Conservation (phyloP, 2,888 invertebrate species). For the Aelia acuminata region DNA sequence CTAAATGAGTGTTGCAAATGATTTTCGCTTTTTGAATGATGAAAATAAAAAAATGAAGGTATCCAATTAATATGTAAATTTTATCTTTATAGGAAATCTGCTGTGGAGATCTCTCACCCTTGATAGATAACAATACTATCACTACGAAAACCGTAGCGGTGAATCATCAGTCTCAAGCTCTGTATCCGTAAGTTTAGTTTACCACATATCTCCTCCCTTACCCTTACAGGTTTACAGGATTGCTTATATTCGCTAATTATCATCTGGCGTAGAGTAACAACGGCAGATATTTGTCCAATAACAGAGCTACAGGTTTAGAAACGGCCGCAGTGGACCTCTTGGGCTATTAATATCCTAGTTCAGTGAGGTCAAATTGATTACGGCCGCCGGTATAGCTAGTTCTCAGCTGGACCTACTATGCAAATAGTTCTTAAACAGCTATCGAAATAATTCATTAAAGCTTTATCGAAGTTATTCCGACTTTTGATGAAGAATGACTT, state of each 20-base stretch:
- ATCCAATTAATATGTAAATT: too few relatives aligned
- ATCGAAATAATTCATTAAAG: neutral
- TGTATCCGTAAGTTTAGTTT: too few relatives aligned
- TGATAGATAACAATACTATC: too few relatives aligned
- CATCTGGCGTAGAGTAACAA: neutral
- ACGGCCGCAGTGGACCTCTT: neutral
- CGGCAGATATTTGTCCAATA: neutral
- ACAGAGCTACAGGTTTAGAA: neutral
- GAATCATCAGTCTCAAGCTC: too few relatives aligned
- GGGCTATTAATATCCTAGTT: constrained; percentile 20
- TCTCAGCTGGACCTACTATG: neutral
- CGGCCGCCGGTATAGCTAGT: constrained; percentile 2
- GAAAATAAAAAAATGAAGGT: too few relatives aligned
- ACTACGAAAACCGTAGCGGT: too few relatives aligned
- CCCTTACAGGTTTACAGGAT: neutral
- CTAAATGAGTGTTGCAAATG: too few relatives aligned
- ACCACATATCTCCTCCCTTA: neutral
- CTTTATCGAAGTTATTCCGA: too few relatives aligned
- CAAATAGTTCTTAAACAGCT: neutral
- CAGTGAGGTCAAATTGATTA: constrained; percentile 44
- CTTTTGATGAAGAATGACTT: too few relatives aligned
- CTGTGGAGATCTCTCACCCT: too few relatives aligned
- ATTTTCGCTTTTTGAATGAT: too few relatives aligned
- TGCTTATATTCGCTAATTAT: neutral
- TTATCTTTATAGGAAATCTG: too few relatives aligned